Evolutionary conservation across 2,113 vertebrate genomes (phyloP).

Genomic region (human): DNA sequence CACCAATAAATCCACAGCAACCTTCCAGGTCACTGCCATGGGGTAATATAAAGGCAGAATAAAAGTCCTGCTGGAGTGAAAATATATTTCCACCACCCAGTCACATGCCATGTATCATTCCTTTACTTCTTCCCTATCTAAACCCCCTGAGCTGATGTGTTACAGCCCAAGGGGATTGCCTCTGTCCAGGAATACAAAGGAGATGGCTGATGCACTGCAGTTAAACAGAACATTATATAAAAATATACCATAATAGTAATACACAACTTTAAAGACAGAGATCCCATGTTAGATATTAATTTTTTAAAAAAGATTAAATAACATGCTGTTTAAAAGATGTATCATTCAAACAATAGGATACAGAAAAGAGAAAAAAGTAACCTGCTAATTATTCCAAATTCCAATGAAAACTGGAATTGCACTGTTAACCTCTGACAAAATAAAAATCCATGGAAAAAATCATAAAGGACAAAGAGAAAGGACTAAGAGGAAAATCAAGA

Average conservation of each 20-base stretch:
- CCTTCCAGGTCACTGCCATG: not conserved
- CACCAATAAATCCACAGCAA: not conserved
- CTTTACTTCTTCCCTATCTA: not conserved
- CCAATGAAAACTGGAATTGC: not conserved
- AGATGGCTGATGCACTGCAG: not conserved
- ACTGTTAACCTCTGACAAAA: not conserved
- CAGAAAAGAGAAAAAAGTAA: not conserved
- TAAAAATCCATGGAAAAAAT: not conserved
- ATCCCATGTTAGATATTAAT: not conserved
- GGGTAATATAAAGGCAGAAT: not conserved
- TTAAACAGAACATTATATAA: not conserved
- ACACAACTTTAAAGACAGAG: not conserved
- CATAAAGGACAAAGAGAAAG: not conserved
- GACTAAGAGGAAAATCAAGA: no score
- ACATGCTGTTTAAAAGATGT: not conserved
- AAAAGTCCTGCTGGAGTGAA: not conserved
- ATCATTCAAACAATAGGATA: not conserved
- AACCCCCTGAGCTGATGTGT: not conserved
- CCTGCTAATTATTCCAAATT: not conserved
- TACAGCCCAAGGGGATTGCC: not conserved
- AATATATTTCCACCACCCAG: not conserved
- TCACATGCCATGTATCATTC: not conserved
- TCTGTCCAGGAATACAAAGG: not conserved
- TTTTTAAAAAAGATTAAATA: not conserved
- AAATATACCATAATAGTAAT: not conserved